Conservation (phyloP, 2,888 invertebrate species). For the Crossocerus cetratus region DNA sequence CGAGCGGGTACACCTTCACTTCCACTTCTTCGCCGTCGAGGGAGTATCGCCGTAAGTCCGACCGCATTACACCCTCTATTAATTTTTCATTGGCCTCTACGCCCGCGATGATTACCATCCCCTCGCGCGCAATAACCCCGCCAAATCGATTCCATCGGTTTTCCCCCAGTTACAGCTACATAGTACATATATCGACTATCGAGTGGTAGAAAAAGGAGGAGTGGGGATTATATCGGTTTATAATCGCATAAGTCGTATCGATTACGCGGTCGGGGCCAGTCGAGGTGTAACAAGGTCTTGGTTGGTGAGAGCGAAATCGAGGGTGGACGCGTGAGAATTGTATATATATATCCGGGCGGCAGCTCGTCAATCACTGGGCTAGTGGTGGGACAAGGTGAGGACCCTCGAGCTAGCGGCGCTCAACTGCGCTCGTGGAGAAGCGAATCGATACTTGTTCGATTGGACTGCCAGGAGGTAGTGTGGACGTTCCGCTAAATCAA, state of each 20-base stretch:
- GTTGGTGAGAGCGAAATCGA: constrained; percentile 16
- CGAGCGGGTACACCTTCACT: constrained; percentile 90
- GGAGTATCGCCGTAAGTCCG: constrained; percentile 93
- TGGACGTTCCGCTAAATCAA: constrained; percentile 61
- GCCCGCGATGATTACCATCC: no score
- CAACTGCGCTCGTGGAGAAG: neutral
- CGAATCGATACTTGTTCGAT: constrained; percentile 50
- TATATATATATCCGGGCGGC: constrained; percentile 19
- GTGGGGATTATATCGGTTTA: no score
- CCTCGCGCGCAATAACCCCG: no score
- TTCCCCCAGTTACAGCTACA: no score
- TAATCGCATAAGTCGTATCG: no score
- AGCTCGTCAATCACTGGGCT: constrained; percentile 25
- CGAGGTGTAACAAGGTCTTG: neutral
- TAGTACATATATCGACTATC: no score
- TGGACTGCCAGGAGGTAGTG: constrained; percentile 30
- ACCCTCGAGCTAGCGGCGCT: constrained; percentile 27
- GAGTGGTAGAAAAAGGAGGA: no score
- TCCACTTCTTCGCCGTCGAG: constrained; percentile 95
- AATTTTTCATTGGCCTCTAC: no score
- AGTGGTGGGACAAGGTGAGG: constrained; percentile 32
- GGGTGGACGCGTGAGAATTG: constrained; percentile 25
- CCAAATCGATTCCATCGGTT: no score
- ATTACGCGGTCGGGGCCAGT: no score
- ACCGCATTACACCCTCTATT: neutral